phyloP scores from a whole-genome alignment of 2,797 vertebrate genomes.

The Neoniphon sammara region DNA sequence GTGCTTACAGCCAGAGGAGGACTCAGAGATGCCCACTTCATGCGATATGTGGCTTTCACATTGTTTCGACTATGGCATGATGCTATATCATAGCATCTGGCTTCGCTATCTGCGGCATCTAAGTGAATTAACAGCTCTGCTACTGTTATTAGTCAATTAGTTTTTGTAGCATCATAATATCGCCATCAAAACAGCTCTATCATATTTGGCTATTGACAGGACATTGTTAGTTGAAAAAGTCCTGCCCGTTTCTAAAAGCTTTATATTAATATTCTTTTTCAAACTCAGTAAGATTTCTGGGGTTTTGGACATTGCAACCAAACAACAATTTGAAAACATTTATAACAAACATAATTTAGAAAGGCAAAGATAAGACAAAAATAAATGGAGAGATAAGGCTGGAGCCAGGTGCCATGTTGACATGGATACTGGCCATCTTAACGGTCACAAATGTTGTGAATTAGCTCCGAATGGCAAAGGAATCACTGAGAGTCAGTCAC shows the following conservation, averaged over 20 bases:
- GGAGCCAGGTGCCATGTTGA: conserved; percentile 67
- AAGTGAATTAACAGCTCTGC: conserved; percentile 26
- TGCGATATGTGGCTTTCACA: conserved; percentile 78
- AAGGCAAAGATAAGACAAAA: conserved; percentile 72
- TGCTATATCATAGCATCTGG: conserved; percentile 22
- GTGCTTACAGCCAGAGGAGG: conserved; percentile 80
- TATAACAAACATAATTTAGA: conserved; percentile 48
- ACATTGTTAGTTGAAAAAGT: background rate
- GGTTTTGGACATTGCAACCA: conserved; percentile 65
- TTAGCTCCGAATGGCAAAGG: conserved; percentile 74
- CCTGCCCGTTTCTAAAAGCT: conserved; percentile 18
- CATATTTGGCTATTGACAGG: conserved; percentile 67
- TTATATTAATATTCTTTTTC: background rate
- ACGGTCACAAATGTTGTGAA: conserved; percentile 81
- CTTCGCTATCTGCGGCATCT: conserved; percentile 21
- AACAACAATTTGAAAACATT: conserved; percentile 56
- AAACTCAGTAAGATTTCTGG: conserved; percentile 26
- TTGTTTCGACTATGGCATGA: conserved; percentile 31
- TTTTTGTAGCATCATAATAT: conserved; percentile 27
- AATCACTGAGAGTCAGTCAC: conserved; percentile 66
- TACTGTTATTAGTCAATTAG: conserved; percentile 8
- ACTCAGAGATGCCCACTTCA: conserved; percentile 76
- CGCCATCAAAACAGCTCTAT: conserved; percentile 78
- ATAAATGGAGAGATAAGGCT: conserved; percentile 75
- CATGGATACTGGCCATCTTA: conserved; percentile 69